phyloP scores from a whole-genome alignment of 2,888 invertebrate genomes.

The Ditylenchus weischeri region DNA sequence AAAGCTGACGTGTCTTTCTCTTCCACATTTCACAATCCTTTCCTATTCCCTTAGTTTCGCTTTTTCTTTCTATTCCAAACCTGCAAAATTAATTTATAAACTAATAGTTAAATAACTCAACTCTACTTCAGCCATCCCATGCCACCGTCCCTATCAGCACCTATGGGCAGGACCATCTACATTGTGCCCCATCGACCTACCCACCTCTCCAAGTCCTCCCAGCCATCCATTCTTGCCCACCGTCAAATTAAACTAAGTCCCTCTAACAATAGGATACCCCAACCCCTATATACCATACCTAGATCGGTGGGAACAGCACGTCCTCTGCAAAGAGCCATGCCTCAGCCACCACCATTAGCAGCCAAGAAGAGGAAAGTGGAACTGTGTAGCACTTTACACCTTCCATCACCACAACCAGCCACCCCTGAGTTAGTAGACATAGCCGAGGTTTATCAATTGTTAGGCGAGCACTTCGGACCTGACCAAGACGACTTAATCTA shows the following conservation, averaged over 20 bases:
- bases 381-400: neutral
- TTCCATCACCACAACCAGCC: neutral
- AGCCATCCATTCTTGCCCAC: too few species aligned
- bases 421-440: conserved; percentile 14
- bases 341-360: neutral
- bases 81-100: too few species aligned
- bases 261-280: neutral
- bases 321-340: neutral
- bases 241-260: too few species aligned
- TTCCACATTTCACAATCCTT: too few species aligned
- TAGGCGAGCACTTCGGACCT: conserved; percentile 17
- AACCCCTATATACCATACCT: neutral
- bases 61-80: too few species aligned
- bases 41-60: too few species aligned
- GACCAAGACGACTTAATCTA: neutral
- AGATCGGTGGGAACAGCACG: neutral
- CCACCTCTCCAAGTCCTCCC: too few species aligned
- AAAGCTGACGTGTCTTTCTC: too few species aligned
- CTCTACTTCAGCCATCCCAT: too few species aligned
- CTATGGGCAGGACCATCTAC: conserved; percentile 2
- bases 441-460: conserved; percentile 20
- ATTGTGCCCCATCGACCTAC: neutral
- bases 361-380: conserved; percentile 1
- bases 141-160: neutral
- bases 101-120: too few species aligned